Evolutionary conservation across 2,797 vertebrate species (phyloP).

Genomic region (Bufotes viridis): DNA sequence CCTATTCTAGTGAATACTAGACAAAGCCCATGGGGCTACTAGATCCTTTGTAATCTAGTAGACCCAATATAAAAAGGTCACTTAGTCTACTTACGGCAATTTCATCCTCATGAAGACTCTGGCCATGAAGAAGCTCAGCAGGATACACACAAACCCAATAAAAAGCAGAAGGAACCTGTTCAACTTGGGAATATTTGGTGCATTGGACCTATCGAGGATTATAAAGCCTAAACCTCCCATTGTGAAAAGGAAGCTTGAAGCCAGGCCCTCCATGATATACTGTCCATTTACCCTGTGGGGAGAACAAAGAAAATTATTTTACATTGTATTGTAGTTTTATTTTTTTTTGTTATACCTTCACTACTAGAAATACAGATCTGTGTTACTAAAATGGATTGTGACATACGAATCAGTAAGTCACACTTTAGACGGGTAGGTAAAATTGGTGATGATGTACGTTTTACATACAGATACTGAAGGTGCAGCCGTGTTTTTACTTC

Average conservation of each 20-base stretch:
- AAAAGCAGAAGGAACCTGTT: constrained; percentile 97
- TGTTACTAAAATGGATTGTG: no score
- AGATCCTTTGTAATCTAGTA: no score
- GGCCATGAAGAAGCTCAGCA: constrained; percentile 99
- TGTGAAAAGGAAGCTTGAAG: constrained; percentile 98
- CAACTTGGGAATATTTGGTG: constrained; percentile 97
- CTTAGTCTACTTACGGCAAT: constrained; percentile 87
- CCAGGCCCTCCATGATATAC: constrained; percentile 98
- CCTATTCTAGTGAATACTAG: no score
- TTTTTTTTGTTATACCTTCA: no score
- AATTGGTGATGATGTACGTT: no score
- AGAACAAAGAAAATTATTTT: neutral
- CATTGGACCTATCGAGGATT: constrained; percentile 96
- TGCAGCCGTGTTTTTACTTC: no score
- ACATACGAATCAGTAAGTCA: no score
- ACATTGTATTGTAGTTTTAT: neutral
- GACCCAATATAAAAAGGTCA: no score
- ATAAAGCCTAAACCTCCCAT: constrained; percentile 99
- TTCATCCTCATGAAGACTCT: constrained; percentile 99
- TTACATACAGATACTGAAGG: no score
- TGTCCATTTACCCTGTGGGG: constrained; percentile 91
- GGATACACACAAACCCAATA: constrained; percentile 96
- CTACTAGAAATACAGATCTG: no score
- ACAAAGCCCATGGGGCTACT: no score
- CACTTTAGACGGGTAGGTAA: no score